phyloP scores from a whole-genome alignment of 2,888 invertebrate genomes.

The Belgica antarctica region DNA sequence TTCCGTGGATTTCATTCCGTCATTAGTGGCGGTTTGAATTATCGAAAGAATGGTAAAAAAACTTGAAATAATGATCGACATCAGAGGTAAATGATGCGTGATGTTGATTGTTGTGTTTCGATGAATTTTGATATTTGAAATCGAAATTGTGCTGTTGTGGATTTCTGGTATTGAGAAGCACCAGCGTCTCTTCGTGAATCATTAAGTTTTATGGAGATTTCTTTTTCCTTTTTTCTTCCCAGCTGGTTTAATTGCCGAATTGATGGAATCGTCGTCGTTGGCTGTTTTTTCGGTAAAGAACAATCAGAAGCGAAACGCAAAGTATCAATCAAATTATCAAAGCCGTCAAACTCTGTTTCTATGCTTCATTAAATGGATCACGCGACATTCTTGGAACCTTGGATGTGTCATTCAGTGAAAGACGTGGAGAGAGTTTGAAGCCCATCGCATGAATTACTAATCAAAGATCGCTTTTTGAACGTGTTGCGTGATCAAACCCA shows the following conservation, averaged over 20 bases:
- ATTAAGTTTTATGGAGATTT: slow-evolving; percentile 15
- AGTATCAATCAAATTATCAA: slow-evolving; percentile 45
- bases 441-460: too few species aligned
- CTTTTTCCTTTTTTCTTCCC: not conserved
- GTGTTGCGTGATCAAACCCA: slow-evolving; percentile 39
- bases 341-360: slow-evolving; percentile 1
- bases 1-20: slow-evolving; percentile 9
- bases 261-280: slow-evolving; percentile 19
- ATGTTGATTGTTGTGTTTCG: slow-evolving; percentile 35
- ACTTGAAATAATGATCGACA: slow-evolving; percentile 41
- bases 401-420: slow-evolving; percentile 19
- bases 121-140: not conserved
- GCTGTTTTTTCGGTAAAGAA: slow-evolving; percentile 33
- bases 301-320: slow-evolving; percentile 39
- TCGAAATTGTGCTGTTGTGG: not conserved
- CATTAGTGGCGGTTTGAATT: slow-evolving; percentile 40
- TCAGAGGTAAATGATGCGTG: slow-evolving; percentile 43
- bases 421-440: not conserved
- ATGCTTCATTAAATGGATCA: slow-evolving; percentile 39
- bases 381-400: slow-evolving; percentile 30
- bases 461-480: slow-evolving; percentile 18
- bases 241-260: slow-evolving; percentile 6
- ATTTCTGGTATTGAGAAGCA: slow-evolving; percentile 4
- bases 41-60: slow-evolving; percentile 34
- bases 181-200: not conserved